Evolutionary conservation across 2,888 invertebrate genomes (phyloP), one percentile per base, ranked within the genome.

Genomic region (Cephus runcator): DNA sequence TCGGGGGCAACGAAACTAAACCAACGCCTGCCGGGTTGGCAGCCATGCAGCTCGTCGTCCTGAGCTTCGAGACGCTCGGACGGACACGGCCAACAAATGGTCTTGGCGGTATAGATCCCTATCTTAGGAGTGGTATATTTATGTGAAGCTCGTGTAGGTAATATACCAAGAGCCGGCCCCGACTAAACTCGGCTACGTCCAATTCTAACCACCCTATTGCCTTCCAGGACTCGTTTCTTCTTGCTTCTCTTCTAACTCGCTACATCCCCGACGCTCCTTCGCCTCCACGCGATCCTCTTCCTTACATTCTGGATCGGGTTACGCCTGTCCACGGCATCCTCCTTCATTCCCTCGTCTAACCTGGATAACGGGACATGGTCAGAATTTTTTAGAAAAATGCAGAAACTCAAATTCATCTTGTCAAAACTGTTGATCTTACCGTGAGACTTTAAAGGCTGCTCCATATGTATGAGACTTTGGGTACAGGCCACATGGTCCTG

Each of bases 11-110:
- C 71, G 71, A 71, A 71, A 71, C 71, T 34, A 34, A 71, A 31
- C 33, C 71, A 71, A 71, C 71, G 71, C 75, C 69, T 36, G 33
- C 35, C 68, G 74, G 83, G 83, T 81, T 84, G 83, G 83, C 84
- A 85, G 83, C 76, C 73, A 81, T 84, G 81, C 33, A 34, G 71
- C 71, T 71, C 71, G 71, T 56, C 71, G 71, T 71, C 71, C 71
- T 34, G 71, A 71, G 71, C 71, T 71, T 31, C 71, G 71, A 34
- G 71, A 71, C 71, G 71, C 33, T 86, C 84, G 88, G 83, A 87
- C 88, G 84, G 88, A 87, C 87, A 84, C 82, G 78, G 85, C 84
- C 88, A 88, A 90, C 90, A 90, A 91, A 90, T 91, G 89, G 88
- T 88, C 88, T 87, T 88, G 87, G 86, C 85, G 83, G 85, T 83